Conservation (phyloP, 2,888 invertebrate genomes). For the Lobophora halterata region DNA sequence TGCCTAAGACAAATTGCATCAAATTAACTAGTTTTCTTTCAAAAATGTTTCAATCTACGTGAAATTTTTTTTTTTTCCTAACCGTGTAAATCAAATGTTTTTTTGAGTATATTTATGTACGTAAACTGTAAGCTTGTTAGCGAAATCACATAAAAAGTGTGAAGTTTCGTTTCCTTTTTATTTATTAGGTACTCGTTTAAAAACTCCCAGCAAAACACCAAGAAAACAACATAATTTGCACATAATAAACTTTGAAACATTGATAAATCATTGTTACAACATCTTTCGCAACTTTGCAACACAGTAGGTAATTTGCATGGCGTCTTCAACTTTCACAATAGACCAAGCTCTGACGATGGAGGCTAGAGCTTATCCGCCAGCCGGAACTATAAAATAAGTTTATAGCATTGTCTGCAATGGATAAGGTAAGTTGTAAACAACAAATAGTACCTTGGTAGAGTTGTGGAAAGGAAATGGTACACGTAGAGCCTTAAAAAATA, state of each 20-base stretch:
- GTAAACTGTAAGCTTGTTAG: no score
- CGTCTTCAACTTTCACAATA: constrained; percentile 10
- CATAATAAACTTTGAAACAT: constrained; percentile 17
- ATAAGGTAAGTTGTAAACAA: no score
- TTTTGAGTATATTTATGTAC: neutral
- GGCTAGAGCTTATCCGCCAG: neutral
- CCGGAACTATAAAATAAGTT: constrained; percentile 20
- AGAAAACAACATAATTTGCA: constrained; percentile 19
- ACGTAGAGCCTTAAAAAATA: no score
- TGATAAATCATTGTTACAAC: constrained; percentile 17
- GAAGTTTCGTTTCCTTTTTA: neutral
- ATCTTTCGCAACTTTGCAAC: constrained; percentile 17
- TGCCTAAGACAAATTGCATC: no score
- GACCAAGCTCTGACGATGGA: constrained; percentile 4
- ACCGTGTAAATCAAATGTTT: neutral
- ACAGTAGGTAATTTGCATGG: constrained; percentile 23
- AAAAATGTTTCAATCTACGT: no score
- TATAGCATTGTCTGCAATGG: constrained; percentile 18
- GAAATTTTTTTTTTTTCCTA: no score
- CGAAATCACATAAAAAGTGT: no score
- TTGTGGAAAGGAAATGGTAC: no score
- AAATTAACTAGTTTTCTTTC: no score
- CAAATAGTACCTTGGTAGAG: no score
- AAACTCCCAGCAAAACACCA: constrained; percentile 1
- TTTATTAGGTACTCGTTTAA: constrained; percentile 1